Evolutionary conservation across 2,113 vertebrate species (phyloP).

Genomic region (Rhinoderma darwinii): DNA sequence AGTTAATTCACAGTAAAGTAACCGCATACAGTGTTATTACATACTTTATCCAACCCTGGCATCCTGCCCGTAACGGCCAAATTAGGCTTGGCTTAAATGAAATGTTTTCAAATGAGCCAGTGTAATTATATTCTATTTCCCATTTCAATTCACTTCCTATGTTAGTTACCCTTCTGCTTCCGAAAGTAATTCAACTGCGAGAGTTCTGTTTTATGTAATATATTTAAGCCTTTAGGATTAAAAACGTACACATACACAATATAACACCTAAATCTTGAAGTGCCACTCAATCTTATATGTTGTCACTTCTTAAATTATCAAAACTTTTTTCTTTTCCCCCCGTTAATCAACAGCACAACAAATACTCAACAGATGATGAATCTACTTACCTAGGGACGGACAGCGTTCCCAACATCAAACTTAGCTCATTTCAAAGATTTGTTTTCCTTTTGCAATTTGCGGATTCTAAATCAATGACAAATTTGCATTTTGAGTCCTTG

Average conservation of each 20-base stretch:
- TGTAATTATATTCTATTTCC: slow-evolving; percentile 45
- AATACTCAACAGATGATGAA: slow-evolving; percentile 29
- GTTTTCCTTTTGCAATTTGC: slow-evolving; percentile 50
- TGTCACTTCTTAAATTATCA: slow-evolving; percentile 54
- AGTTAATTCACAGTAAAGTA: slow-evolving; percentile 41
- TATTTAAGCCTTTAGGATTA: slow-evolving; percentile 43
- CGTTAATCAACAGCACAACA: slow-evolving; percentile 38
- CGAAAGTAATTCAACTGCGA: slow-evolving; percentile 8
- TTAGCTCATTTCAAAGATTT: slow-evolving; percentile 14
- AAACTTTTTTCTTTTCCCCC: slow-evolving; percentile 33
- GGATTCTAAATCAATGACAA: slow-evolving; percentile 62
- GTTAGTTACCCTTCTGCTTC: slow-evolving; percentile 29
- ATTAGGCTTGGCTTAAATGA: slow-evolving; percentile 48
- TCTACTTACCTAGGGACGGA: slow-evolving; percentile 44
- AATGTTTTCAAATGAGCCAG: slow-evolving; percentile 36
- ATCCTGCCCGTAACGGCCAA: slow-evolving; percentile 7
- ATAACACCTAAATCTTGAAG: slow-evolving; percentile 35
- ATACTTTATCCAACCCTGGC: slow-evolving; percentile 42
- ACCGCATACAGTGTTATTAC: slow-evolving; percentile 48
- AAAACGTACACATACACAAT: slow-evolving; percentile 43
- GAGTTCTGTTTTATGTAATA: slow-evolving; percentile 25
- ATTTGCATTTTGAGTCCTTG: slow-evolving; percentile 63
- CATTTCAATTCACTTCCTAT: slow-evolving; percentile 47
- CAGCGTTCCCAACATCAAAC: slow-evolving; percentile 16
- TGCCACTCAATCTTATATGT: slow-evolving; percentile 31